Evolutionary conservation across 2,113 vertebrate species (phyloP), one percentile per base, ranked within the genome.

Genomic region (Axis porcinus): DNA sequence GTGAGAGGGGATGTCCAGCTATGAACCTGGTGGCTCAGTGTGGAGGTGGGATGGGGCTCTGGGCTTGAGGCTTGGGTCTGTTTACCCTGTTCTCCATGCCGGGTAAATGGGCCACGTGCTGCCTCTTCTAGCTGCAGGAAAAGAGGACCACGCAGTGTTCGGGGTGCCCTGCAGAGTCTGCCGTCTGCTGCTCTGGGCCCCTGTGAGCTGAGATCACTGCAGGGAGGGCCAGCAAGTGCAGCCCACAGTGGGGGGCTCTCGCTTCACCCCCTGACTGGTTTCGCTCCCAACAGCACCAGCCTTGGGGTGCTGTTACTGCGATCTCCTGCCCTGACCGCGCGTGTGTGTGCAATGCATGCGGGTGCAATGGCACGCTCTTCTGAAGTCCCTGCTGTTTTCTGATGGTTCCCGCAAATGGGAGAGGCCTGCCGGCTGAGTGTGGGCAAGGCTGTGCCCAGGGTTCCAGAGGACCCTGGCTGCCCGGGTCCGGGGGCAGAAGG

Each of bases 261-360:
- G 27, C 50, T 86, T 62, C 27, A 16, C 36, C 79, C 58, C 57
- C 50, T 62, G 5, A 21, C 52, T 11, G 7, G 40, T 87, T 27
- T 33, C 0, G 0, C 3, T n/a, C 6, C 7, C 74, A 27, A 5
- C 1, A 28, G 27, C 13, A 50, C 16, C 0, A 4, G 33, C 36
- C 70, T 54, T 2, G 7, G 21, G 36, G 21, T 8, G 47, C 30
- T 9, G 2, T 67, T 54, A 33, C 16, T 30, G 23, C 5, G 23
- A 45, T 36, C 58, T 94, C 27, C 1, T 78, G 43, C 25, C 83
- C 52, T 17, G 36, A 17, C 67, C 47, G 3, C 55, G 2, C 6
- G 5, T 7, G 10, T 82, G 36, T 15, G 13, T 89, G 50, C 4
- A 1, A 19, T 57, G 50, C n/a, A 3, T 3, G 19, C 1, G 0